Base-by-base conservation (phyloP, 2,888 invertebrate species). In the Syritta pipiens region DNA sequence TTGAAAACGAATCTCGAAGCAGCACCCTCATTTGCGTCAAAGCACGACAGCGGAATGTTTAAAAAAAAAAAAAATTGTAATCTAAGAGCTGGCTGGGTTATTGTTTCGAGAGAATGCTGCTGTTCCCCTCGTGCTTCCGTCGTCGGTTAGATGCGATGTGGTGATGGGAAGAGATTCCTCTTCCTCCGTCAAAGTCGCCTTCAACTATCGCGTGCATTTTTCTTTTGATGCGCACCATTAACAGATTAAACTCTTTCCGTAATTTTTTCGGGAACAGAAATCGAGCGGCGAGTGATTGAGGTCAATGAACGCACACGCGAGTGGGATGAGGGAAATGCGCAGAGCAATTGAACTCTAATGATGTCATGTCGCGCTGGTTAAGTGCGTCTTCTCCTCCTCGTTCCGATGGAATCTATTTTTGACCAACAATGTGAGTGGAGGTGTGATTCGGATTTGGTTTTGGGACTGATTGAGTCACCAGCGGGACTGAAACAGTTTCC, bases 261-360 rank as follows among this genome's bases (percentile, higher is more conserved):
- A 12, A 37, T n/a, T 3, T 14, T 37, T 37, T 37, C 3, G 22
- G 14, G 14, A 53, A 22, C 44, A 53, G 24, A 60, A 48, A 48
- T 60, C 35, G 59, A 19, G 32, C 28, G 22, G 49, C 68, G 35
- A 32, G 48, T 9, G 30, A 51, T 51, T 60, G 69, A 69, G 69
- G 69, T 60, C 69, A 22, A 42, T 60, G 69, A 60, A 69, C 59
- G 42, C 57, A 68, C 22, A 22, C 22, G 32, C 53, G 44, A 62
- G 26, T 28, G 42, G 42, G 28, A 28, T 4, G 37, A 37, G 37
- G 14, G 37, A 12, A 4, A 32, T 22, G 77, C 20, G 51, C 48
- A 26, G 22, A 60, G 77, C 60, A 77, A 77, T 77, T 77, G 72
- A 77, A 77, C 77, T 77, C 46, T 65, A 77, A 77, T 77, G 77